Evolutionary conservation across 2,113 vertebrate genomes (phyloP), one percentile per base, ranked within the genome.

Genomic region (Taurulus bubalis): DNA sequence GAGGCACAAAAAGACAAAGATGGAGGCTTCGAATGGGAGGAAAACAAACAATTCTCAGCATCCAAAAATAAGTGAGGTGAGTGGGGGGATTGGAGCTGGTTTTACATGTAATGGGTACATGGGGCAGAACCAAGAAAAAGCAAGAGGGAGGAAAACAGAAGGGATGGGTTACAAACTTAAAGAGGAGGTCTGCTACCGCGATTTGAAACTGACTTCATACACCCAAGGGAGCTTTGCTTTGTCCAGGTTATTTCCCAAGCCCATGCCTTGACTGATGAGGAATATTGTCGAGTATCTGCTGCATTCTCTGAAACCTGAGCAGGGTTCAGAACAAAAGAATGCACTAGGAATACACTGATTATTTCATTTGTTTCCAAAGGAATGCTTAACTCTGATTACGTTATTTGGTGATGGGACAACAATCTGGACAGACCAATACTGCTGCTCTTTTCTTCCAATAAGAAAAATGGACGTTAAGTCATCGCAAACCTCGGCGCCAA

Each of bases 151-250:
- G 63, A 72, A 82, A 75, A 63, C 47, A 74, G 65, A 30, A 53
- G 63, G 45, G 74, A 83, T 81, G 75, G 70, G 65, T 85, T 78
- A 77, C 63, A 70, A 53, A 74, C 24, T 87, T 91, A 80, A 83
- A 89, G 32, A 45, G 72, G 49, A 75, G 80, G 71, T 91, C 91
- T 93, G 91, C 84, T 91, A 79, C 88, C 62, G 53, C 65, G 67
- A 89, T 90, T 91, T 89, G 7, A 88, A 68, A 42, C 64, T 80
- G 83, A 91, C 79, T 88, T 91, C 76, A 86, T 82, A 24, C 65
- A 53, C 85, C 77, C 73, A 60, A 16, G 88, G 65, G 91, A 90
- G 70, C 74, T 56, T 15, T 71, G 69, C 72, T 55, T 76, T 75
- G 80, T 84, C 63, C 81, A 53, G 76, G 56, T 66, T 86, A 72